Evolutionary conservation across 2,888 invertebrate species (phyloP).

Genomic region (Rhimphoctona megacephalus): DNA sequence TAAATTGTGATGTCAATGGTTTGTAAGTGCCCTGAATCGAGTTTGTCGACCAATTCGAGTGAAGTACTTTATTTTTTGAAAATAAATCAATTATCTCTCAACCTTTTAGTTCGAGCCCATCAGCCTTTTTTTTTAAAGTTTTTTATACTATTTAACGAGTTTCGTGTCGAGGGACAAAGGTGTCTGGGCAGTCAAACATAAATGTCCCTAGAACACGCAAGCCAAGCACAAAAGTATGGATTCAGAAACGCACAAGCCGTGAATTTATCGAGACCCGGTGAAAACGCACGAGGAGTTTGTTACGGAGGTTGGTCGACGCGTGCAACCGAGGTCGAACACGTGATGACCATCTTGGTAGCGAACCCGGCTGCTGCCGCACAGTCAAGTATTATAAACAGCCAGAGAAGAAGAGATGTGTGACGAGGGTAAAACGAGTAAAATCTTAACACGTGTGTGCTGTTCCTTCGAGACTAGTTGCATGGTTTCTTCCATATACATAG

Average conservation of each 20-base stretch:
- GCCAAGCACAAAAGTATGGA: not conserved
- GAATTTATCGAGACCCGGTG: constrained; percentile 26
- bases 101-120: constrained; percentile 7
- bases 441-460: constrained; percentile 61
- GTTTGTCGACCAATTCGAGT: not conserved
- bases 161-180: constrained; percentile 11
- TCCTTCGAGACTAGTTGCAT: not conserved
- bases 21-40: too few relatives aligned
- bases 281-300: constrained; percentile 52
- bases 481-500: too few relatives aligned
- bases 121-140: not conserved
- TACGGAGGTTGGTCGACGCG: constrained; percentile 37
- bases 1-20: not conserved
- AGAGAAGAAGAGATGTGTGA: constrained; percentile 36
- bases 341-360: constrained; percentile 73
- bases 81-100: not conserved
- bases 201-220: constrained; percentile 19
- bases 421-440: constrained; percentile 59
- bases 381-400: constrained; percentile 62
- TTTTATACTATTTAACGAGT: not conserved
- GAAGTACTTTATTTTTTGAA: not conserved
- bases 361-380: constrained; percentile 54
- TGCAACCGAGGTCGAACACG: constrained; percentile 71
- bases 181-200: not conserved
- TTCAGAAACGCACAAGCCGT: not conserved